These are phyloP conservation scores for Lagothrix lagotricha DNA, from an alignment of 2,797 vertebrate species.

Conservation along the genomic window DNA sequence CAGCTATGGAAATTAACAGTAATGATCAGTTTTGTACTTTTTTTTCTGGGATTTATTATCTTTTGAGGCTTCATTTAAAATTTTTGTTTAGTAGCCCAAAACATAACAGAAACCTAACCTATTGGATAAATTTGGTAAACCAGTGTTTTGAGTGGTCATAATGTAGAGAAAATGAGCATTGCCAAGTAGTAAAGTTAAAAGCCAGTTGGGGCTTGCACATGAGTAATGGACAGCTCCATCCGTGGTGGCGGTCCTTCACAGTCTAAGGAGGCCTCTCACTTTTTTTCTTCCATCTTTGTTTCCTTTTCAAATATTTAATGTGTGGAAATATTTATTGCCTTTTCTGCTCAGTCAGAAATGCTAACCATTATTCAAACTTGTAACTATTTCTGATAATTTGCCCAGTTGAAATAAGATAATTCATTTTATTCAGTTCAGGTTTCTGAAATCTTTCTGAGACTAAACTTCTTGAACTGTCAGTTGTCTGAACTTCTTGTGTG, in stretches of 20 bases:
- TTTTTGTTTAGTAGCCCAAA: not conserved
- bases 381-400: not conserved
- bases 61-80: not conserved
- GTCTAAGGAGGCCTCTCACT: not conserved
- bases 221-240: not conserved
- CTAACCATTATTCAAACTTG: not conserved
- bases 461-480: not conserved
- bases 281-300: not conserved
- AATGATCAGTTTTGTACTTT: not conserved
- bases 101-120: not conserved
- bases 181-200: not conserved
- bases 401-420: not conserved
- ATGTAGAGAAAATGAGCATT: not conserved
- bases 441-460: not conserved
- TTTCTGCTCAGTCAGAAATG: slow-evolving; percentile 10
- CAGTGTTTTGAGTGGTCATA: not conserved
- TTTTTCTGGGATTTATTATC: not conserved
- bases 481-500: not conserved
- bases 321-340: not conserved
- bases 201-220: not conserved
- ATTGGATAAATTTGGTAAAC: not conserved
- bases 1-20: not conserved
- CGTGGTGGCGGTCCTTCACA: not conserved
- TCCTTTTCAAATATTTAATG: not conserved
- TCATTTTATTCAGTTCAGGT: not conserved